Evolutionary conservation across 92 coral and sea anemone species (phyloP).

Genomic region (Parazoanthus darwini): DNA sequence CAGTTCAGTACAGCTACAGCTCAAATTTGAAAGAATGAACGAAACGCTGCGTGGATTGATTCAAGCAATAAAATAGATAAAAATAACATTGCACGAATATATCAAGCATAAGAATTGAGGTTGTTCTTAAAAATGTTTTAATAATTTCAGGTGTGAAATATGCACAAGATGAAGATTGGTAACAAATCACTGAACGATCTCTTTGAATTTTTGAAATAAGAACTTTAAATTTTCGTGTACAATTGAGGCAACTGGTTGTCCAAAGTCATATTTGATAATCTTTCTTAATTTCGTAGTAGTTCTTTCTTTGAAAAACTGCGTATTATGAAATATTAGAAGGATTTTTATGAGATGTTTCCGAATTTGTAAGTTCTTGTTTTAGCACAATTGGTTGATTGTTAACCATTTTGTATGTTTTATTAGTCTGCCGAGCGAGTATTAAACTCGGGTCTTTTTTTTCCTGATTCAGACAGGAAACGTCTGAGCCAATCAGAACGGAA

Average conservation of each 20-base stretch:
- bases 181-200: neutral
- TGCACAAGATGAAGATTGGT: too few relatives aligned
- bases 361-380: neutral
- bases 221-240: neutral
- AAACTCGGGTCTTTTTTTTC: too few relatives aligned
- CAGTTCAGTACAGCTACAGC: neutral
- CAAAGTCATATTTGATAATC: neutral
- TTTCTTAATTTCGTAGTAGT: too few relatives aligned
- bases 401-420: neutral
- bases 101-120: neutral
- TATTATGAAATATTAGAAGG: too few relatives aligned
- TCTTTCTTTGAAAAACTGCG: neutral
- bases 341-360: too few relatives aligned
- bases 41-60: neutral
- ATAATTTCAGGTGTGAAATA: neutral
- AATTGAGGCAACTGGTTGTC: neutral
- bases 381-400: neutral
- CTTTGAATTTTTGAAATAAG: neutral
- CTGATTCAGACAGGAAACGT: too few relatives aligned
- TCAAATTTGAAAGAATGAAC: neutral
- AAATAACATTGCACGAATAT: neutral
- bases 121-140: too few relatives aligned
- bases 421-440: too few relatives aligned
- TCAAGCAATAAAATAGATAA: too few relatives aligned
- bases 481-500: too few relatives aligned